Conservation (phyloP, 2,797 vertebrate species). For the Megalops cyprinoides region DNA sequence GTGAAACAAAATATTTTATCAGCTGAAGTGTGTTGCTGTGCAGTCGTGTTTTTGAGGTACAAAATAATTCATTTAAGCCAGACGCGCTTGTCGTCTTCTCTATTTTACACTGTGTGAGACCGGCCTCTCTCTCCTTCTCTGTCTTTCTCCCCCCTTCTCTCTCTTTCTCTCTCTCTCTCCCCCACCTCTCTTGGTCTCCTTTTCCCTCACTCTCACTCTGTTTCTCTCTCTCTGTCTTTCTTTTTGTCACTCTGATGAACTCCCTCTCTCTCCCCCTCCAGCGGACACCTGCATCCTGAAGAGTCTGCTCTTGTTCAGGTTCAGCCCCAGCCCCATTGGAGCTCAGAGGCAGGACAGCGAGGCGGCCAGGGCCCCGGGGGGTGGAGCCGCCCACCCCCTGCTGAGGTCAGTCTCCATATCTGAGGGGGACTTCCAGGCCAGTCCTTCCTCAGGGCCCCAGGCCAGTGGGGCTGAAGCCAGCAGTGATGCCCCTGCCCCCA, state of each 20-base stretch:
- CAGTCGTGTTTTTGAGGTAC: too few relatives aligned
- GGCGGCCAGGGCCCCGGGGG: constrained; percentile 53
- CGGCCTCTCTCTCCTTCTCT: background rate
- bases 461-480: constrained; percentile 39
- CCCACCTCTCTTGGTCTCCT: background rate
- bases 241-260: background rate
- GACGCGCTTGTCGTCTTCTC: too few relatives aligned
- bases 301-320: constrained; percentile 87
- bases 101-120: background rate
- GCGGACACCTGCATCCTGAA: constrained; percentile 91
- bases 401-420: constrained; percentile 74
- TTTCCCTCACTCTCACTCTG: background rate
- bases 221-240: background rate
- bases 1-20: too few relatives aligned
- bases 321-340: constrained; percentile 75
- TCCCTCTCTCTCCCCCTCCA: constrained; percentile 53
- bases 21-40: too few relatives aligned
- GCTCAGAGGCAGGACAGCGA: constrained; percentile 49
- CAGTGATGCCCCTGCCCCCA: constrained; percentile 5
- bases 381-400: constrained; percentile 43
- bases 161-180: background rate
- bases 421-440: constrained; percentile 85
- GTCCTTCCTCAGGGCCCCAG: constrained; percentile 48
- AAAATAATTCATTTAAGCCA: too few relatives aligned
- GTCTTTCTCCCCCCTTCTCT: too few relatives aligned